Percentiles rank a stretch among this genome's conserved stretches.
phyloP scores from a whole-genome alignment of 2,113 vertebrate genomes.

The Engraulis encrasicolus region DNA sequence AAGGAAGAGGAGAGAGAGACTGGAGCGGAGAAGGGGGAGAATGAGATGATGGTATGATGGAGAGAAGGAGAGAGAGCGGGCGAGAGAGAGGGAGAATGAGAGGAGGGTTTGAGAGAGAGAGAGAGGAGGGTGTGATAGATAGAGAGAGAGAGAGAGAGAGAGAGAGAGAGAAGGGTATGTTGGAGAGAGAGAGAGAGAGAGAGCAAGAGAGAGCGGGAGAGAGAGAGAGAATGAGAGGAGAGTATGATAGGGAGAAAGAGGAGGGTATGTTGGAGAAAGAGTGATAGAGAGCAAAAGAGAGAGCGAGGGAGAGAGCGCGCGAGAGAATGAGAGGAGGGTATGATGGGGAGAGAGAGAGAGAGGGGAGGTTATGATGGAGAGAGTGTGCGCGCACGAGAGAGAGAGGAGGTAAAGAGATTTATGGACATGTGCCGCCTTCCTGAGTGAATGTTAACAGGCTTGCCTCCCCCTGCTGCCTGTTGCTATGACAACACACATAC shows the following conservation, averaged over 20 bases:
- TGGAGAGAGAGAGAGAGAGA: too few species aligned
- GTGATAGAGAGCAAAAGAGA: too few species aligned
- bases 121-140: neutral
- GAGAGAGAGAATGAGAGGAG: too few species aligned
- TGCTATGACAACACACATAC: conserved; percentile 84
- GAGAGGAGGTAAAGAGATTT: conserved; percentile 80
- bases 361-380: neutral
- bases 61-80: too few species aligned
- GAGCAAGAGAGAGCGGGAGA: too few species aligned
- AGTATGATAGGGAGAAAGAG: too few species aligned
- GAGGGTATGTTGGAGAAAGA: too few species aligned
- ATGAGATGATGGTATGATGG: too few species aligned
- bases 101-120: neutral
- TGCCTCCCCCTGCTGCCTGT: conserved; percentile 81
- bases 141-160: too few species aligned
- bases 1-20: neutral
- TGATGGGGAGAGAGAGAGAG: neutral
- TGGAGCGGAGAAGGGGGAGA: neutral
- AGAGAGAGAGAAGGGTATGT: too few species aligned
- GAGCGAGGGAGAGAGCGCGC: neutral
- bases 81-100: too few species aligned
- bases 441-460: conserved; percentile 76
- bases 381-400: neutral
- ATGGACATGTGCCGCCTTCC: conserved; percentile 79
- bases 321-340: too few species aligned